Conservation (phyloP, 2,888 invertebrate species). For the Papilio elwesi region DNA sequence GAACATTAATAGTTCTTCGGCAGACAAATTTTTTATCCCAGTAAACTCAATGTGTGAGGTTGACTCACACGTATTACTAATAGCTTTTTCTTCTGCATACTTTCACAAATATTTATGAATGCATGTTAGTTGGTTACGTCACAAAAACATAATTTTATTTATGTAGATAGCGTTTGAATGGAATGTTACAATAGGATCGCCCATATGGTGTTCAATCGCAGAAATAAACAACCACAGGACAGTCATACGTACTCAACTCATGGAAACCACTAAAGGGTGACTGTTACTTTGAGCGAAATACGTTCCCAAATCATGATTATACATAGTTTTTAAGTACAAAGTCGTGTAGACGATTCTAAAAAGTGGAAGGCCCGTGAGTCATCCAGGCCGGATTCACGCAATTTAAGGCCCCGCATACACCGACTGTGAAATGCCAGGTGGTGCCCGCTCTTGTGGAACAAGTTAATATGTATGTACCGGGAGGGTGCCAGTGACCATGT, state of each 20-base stretch:
- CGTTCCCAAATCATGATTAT: conserved; percentile 26
- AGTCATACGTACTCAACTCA: neutral
- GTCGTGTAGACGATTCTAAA: conserved; percentile 29
- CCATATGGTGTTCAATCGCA: conserved; percentile 16
- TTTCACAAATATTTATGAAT: neutral
- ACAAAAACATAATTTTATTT: conserved; percentile 6
- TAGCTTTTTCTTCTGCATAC: neutral
- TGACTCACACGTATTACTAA: neutral
- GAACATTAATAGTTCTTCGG: too few relatives aligned
- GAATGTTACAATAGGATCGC: conserved; percentile 21
- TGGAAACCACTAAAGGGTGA: conserved; percentile 28
- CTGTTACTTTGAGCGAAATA: conserved; percentile 14
- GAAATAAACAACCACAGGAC: conserved; percentile 9
- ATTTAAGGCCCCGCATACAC: conserved; percentile 30
- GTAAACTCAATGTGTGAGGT: too few relatives aligned
- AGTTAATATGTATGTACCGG: conserved; percentile 33
- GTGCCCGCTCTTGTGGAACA: conserved; percentile 32
- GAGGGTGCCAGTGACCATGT: conserved; percentile 18
- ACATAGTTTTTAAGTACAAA: conserved; percentile 28
- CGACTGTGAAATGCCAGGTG: conserved; percentile 37
- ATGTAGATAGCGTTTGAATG: conserved; percentile 11
- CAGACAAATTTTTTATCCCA: too few relatives aligned
- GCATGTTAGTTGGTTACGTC: neutral
- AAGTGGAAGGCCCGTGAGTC: conserved; percentile 27
- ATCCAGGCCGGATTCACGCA: conserved; percentile 38